These are phyloP conservation scores for Calonectris borealis DNA, from an alignment of 2,113 vertebrate species.

Conservation along the genomic window DNA sequence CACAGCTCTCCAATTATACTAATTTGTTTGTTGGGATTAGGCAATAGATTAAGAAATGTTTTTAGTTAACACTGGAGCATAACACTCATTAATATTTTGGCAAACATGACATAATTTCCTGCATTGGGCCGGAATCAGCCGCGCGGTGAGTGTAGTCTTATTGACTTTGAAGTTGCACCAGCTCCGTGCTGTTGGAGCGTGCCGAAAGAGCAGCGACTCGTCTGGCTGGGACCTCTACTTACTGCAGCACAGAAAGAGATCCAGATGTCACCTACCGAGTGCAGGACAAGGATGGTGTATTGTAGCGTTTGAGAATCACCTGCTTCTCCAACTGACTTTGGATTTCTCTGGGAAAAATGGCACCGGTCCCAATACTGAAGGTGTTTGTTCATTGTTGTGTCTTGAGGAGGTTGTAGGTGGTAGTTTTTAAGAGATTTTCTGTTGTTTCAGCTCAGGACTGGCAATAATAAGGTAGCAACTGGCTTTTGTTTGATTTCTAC, in stretches of 20 bases:
- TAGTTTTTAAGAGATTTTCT: neutral
- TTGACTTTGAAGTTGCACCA: neutral
- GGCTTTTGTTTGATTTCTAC: neutral
- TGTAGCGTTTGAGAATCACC: neutral
- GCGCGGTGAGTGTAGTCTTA: neutral
- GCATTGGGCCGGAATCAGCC: neutral
- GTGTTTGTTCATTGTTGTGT: neutral
- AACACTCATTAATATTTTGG: constrained; percentile 18
- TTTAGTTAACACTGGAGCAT: neutral
- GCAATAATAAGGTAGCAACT: neutral
- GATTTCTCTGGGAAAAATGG: neutral
- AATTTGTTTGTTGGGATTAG: constrained; percentile 66
- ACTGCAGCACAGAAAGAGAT: neutral
- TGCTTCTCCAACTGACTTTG: neutral
- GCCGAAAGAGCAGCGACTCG: accelerated
- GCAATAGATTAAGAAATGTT: constrained; percentile 32
- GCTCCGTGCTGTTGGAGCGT: accelerated
- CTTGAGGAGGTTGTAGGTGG: neutral
- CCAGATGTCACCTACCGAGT: accelerated
- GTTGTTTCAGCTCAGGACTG: neutral
- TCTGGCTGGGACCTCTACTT: neutral
- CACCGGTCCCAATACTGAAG: neutral
- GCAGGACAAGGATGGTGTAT: neutral
- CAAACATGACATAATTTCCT: neutral
- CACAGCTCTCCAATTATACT: constrained; percentile 50